Percentiles rank a stretch among this genome's conserved stretches.
phyloP scores from a whole-genome alignment of 2,888 invertebrate genomes.

The Euplagia quadripunctaria region DNA sequence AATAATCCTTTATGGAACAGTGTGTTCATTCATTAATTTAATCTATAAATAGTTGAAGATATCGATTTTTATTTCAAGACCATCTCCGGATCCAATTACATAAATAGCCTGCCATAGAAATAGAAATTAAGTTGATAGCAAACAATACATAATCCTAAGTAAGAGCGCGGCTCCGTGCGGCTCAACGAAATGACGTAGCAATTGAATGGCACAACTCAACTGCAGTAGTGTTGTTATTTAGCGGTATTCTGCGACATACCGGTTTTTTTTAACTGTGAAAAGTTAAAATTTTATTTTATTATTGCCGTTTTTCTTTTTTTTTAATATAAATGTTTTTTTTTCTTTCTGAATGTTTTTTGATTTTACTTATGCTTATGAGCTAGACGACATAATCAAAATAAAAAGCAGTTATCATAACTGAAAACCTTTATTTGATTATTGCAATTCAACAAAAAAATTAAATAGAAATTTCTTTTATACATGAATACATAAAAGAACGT shows the following conservation, averaged over 20 bases:
- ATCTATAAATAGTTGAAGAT: slow-evolving; percentile 2
- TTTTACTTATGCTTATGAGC: no score
- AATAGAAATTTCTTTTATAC: no score
- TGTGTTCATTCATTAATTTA: background rate
- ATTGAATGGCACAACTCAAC: slow-evolving; percentile 46
- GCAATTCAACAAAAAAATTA: no score
- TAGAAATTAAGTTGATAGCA: slow-evolving; percentile 60
- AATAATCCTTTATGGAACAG: background rate
- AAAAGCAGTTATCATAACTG: no score
- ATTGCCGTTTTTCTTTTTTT: background rate
- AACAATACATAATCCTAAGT: slow-evolving; percentile 55
- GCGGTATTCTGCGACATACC: background rate
- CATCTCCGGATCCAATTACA: slow-evolving; percentile 45
- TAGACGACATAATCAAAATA: no score
- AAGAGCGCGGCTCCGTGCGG: slow-evolving; percentile 37
- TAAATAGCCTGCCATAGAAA: slow-evolving; percentile 44
- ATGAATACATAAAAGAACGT: no score
- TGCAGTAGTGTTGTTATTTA: slow-evolving; percentile 42
- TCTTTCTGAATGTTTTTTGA: no score
- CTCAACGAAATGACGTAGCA: slow-evolving; percentile 50
- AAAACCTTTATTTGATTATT: no score
- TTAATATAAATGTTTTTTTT: background rate
- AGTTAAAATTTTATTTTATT: no score
- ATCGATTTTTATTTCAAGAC: slow-evolving; percentile 10
- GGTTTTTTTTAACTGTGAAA: no score